A percentile compares a stretch with the other conserved stretches of the same genome.
These are phyloP conservation scores for Meiosimyza platycephala DNA, from an alignment of 2,888 invertebrate genomes.

Conservation along the genomic window DNA sequence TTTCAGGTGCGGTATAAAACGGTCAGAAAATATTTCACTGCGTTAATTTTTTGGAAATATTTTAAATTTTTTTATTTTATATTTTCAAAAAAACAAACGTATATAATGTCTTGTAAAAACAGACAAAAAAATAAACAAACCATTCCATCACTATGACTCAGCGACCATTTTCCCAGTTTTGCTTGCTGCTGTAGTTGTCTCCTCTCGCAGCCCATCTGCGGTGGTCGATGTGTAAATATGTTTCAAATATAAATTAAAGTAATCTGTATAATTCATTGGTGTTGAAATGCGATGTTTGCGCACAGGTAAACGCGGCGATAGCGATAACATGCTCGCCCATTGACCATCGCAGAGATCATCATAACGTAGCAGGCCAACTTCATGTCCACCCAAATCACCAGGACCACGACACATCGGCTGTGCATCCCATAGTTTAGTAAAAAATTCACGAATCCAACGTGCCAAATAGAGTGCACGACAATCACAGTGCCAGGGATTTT, in stretches of 20 bases:
- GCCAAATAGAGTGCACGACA: slow-evolving; percentile 75
- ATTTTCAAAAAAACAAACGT: too few relatives aligned
- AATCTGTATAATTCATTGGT: slow-evolving; percentile 66
- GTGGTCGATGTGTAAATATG: slow-evolving; percentile 61
- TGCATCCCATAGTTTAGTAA: slow-evolving; percentile 69
- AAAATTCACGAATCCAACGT: slow-evolving; percentile 69
- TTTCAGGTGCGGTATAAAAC: too few relatives aligned
- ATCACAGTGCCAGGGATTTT: slow-evolving; percentile 76
- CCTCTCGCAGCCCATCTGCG: slow-evolving; percentile 40
- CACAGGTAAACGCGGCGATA: slow-evolving; percentile 65
- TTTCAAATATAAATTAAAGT: slow-evolving; percentile 65
- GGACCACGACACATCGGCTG: slow-evolving; percentile 70
- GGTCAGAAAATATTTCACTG: too few relatives aligned
- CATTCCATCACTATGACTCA: neutral
- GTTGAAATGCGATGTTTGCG: slow-evolving; percentile 64
- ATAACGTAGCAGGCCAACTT: slow-evolving; percentile 70
- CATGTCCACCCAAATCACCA: slow-evolving; percentile 69
- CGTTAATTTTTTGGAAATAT: too few relatives aligned
- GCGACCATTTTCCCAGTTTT: neutral
- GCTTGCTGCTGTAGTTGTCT: neutral
- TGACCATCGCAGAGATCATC: slow-evolving; percentile 78
- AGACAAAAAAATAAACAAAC: too few relatives aligned
- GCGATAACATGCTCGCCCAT: slow-evolving; percentile 76
- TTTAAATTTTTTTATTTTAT: too few relatives aligned
- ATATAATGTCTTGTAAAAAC: too few relatives aligned